These are phyloP conservation scores for Aphis gossypii DNA, from an alignment of 1,140 invertebrate genomes.

Conservation along the genomic window DNA sequence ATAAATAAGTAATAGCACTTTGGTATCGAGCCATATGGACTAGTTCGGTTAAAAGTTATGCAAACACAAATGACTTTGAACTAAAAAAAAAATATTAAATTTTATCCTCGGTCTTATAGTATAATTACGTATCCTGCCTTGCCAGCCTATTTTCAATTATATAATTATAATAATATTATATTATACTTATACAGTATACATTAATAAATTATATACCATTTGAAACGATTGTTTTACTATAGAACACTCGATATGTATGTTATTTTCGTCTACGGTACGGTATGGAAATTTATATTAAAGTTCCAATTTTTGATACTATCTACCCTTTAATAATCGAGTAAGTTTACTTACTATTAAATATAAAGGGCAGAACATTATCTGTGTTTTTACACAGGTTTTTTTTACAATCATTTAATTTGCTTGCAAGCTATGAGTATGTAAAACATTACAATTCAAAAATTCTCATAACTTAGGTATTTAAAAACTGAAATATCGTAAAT, in stretches of 20 bases:
- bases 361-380: no score
- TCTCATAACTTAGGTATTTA: no score
- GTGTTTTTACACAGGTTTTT: no score
- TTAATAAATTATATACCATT: not conserved
- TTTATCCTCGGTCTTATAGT: not conserved
- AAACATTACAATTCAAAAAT: no score
- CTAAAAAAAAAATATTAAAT: not conserved
- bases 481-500: no score
- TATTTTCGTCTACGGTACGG: not conserved
- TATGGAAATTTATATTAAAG: not conserved
- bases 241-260: not conserved
- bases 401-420: no score
- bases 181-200: not conserved
- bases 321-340: not conserved
- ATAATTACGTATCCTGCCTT: not conserved
- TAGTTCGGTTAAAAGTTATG: not conserved
- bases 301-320: not conserved
- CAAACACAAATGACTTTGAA: not conserved
- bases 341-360: no score
- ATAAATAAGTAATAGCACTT: not conserved
- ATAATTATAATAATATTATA: not conserved
- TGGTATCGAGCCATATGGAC: not conserved
- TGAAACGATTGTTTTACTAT: not conserved
- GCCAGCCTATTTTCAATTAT: not conserved
- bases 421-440: no score